These are phyloP conservation scores for Anabacerthia variegaticeps DNA, from an alignment of 2,797 vertebrate genomes.

Conservation along the genomic window DNA sequence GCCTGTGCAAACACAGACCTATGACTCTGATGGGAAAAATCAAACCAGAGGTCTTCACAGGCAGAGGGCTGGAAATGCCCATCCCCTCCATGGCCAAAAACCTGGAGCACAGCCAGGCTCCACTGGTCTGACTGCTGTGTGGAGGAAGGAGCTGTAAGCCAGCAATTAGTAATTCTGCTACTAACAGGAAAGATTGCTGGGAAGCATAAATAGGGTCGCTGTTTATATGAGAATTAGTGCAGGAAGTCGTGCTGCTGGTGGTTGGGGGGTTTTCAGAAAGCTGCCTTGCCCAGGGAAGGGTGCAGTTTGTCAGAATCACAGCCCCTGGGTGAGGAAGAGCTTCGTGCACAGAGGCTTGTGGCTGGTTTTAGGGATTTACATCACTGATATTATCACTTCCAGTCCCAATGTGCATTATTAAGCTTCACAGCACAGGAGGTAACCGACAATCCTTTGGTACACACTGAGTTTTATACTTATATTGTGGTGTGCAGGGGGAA, in stretches of 20 bases:
- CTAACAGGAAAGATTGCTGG: conserved; percentile 60
- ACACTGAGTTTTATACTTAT: neutral
- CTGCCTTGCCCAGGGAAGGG: neutral
- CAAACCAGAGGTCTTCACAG: neutral
- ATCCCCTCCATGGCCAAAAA: neutral
- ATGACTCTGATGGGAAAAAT: neutral
- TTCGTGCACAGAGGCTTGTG: fast-evolving
- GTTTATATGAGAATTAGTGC: conserved; percentile 6
- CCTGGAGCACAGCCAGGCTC: conserved; percentile 43
- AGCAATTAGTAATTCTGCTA: conserved; percentile 66
- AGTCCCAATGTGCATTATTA: neutral
- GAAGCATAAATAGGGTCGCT: conserved; percentile 60
- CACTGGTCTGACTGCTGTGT: neutral
- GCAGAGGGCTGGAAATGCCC: conserved; percentile 37
- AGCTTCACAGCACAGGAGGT: neutral
- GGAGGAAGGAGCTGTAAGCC: conserved; percentile 57
- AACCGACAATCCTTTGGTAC: neutral
- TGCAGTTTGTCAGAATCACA: fast-evolving
- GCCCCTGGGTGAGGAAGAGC: neutral
- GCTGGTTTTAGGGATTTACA: neutral
- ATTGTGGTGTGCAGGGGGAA: too few relatives aligned
- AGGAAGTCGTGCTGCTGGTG: conserved; percentile 17
- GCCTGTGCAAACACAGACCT: neutral
- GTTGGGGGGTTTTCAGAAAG: fast-evolving
- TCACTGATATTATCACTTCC: neutral